phyloP scores from a whole-genome alignment of 2,113 vertebrate species.

The Chamaea fasciata region DNA sequence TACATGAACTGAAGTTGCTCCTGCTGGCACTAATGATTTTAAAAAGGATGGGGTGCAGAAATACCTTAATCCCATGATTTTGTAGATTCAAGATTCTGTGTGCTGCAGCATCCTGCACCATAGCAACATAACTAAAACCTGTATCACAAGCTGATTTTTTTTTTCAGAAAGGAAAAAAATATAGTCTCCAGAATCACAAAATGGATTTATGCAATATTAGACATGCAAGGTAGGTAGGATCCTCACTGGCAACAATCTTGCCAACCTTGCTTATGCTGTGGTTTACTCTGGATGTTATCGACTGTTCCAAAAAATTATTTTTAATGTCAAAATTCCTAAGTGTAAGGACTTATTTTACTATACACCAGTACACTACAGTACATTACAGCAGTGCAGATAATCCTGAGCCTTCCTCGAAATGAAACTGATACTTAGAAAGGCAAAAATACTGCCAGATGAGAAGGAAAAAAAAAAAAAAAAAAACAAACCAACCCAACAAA shows the following conservation, averaged over 20 bases:
- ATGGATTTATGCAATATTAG: background rate
- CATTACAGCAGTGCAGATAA: background rate
- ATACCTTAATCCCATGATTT: background rate
- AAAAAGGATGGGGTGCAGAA: background rate
- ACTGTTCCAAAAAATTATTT: background rate
- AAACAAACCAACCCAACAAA: background rate
- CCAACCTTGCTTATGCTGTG: background rate
- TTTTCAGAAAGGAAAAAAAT: background rate
- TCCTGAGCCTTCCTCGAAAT: background rate
- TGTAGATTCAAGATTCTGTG: background rate
- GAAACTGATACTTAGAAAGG: background rate
- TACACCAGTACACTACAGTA: background rate
- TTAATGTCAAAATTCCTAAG: background rate
- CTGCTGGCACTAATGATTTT: background rate
- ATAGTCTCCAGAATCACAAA: background rate
- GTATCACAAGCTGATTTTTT: background rate
- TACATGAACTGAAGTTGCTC: background rate
- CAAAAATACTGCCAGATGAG: background rate
- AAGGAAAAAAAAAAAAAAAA: background rate
- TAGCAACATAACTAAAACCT: background rate
- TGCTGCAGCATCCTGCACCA: slow-evolving; percentile 4
- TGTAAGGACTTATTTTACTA: background rate
- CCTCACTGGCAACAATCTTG: background rate
- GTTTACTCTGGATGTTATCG: background rate
- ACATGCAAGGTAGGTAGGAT: background rate